These are phyloP conservation scores for Meteorus colon DNA, from an alignment of 2,888 invertebrate genomes.

Conservation along the genomic window DNA sequence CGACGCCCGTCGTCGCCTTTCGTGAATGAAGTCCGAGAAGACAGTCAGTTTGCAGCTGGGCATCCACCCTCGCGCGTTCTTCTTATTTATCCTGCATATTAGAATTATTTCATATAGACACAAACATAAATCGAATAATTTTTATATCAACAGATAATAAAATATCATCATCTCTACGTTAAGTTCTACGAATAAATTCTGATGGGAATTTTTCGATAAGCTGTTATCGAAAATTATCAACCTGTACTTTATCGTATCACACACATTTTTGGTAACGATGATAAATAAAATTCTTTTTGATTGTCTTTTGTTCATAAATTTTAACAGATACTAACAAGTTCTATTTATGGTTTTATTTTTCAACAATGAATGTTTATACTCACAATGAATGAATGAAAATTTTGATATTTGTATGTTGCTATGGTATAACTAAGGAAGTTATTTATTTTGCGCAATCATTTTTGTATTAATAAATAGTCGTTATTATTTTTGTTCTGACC, in stretches of 20 bases:
- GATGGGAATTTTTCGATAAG: not conserved
- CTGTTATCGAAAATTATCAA: not conserved
- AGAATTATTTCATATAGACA: not conserved
- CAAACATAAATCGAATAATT: not conserved
- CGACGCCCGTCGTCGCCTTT: conserved; percentile 64
- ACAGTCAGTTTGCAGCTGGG: conserved; percentile 64
- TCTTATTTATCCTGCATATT: conserved; percentile 43
- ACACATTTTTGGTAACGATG: not conserved
- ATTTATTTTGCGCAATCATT: too few species aligned
- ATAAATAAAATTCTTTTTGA: not conserved
- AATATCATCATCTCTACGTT: not conserved
- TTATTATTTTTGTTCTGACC: not conserved
- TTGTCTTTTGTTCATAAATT: not conserved
- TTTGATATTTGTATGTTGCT: not conserved
- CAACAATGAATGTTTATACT: not conserved
- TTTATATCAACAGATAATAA: not conserved
- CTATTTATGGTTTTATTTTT: not conserved
- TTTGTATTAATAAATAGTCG: too few species aligned
- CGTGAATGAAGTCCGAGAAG: conserved; percentile 64
- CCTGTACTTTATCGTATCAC: not conserved
- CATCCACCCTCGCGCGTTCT: conserved; percentile 58
- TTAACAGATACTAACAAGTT: not conserved
- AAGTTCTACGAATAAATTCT: not conserved
- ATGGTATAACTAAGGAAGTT: not conserved
- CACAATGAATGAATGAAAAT: too few species aligned